Evolutionary conservation across 2,113 vertebrate genomes (phyloP).

Genomic region (Tragelaphus buxtoni): DNA sequence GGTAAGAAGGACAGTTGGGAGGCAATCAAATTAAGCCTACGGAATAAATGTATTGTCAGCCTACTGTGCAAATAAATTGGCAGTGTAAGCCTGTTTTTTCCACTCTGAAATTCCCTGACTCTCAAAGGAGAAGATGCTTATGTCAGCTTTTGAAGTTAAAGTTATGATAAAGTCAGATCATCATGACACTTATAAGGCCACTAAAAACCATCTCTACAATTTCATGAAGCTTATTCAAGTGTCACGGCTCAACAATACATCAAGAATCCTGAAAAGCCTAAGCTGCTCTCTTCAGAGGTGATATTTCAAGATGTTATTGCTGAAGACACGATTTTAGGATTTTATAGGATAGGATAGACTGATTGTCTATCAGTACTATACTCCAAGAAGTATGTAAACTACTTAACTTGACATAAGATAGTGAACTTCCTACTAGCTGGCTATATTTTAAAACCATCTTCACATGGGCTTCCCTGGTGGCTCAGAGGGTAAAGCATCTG

Average conservation of each 20-base stretch:
- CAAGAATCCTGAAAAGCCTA: background rate
- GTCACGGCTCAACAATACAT: background rate
- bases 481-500: background rate
- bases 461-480: background rate
- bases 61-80: background rate
- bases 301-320: background rate
- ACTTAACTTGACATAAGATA: background rate
- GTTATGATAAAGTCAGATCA: background rate
- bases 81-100: background rate
- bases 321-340: background rate
- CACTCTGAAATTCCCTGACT: background rate
- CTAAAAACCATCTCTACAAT: background rate
- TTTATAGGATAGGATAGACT: background rate
- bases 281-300: background rate
- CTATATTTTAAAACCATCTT: slow-evolving; percentile 3
- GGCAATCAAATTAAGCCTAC: background rate
- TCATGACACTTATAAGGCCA: background rate
- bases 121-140: background rate
- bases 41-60: background rate
- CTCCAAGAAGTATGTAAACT: background rate
- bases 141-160: background rate
- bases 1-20: background rate
- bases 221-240: background rate
- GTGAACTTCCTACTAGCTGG: background rate
- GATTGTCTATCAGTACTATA: background rate